Evolutionary conservation across 2,797 vertebrate species (phyloP).

Genomic region (Sorex maritimensis): DNA sequence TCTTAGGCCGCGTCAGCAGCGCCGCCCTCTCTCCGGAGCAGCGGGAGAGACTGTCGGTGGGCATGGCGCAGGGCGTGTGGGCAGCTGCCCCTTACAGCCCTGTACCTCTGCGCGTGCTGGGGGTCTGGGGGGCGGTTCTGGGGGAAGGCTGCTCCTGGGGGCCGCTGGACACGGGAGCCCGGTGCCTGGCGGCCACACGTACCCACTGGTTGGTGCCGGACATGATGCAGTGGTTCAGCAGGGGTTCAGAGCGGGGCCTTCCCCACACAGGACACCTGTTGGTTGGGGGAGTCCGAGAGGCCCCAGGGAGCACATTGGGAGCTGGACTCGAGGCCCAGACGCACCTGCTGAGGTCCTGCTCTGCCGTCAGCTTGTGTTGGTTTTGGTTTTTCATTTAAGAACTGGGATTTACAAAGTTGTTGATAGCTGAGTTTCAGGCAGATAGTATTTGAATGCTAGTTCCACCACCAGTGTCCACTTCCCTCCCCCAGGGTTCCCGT

Average conservation of each 20-base stretch:
- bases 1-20: neutral
- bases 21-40: neutral
- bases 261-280: neutral
- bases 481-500: no score
- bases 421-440: no score
- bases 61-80: rapidly evolving
- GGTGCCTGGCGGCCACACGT: neutral
- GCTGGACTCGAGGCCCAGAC: neutral
- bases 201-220: neutral
- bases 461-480: no score
- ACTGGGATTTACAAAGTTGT: no score
- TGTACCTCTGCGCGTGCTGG: neutral
- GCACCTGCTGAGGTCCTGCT: no score
- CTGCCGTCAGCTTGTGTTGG: neutral
- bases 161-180: neutral
- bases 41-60: neutral
- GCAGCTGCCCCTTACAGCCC: neutral
- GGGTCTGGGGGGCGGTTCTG: neutral
- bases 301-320: neutral
- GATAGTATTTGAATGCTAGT: no score
- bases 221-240: neutral
- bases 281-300: no score
- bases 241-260: no score
- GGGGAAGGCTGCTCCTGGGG: neutral
- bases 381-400: no score